Evolutionary conservation across 2,797 vertebrate species (phyloP).

Genomic region (Tenualosa ilisha): DNA sequence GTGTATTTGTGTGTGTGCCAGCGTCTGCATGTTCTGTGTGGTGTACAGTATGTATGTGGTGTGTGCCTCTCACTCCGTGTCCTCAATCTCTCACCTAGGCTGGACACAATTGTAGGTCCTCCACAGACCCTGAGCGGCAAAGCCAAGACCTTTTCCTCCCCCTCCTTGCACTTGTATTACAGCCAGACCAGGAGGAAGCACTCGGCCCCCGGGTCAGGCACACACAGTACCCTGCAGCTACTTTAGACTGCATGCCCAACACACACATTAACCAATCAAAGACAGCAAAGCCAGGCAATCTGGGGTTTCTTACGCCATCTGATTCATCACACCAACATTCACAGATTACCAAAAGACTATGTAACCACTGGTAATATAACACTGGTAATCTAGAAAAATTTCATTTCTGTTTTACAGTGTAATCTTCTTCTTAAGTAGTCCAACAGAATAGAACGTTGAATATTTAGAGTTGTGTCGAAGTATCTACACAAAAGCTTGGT

Average conservation of each 20-base stretch:
- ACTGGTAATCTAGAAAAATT: too few relatives aligned
- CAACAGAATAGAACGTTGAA: too few relatives aligned
- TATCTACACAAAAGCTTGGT: not conserved
- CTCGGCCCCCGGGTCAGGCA: conserved; percentile 73
- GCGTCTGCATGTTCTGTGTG: conserved; percentile 13
- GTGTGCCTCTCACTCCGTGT: conserved; percentile 38
- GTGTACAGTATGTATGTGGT: not conserved
- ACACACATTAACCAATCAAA: conserved; percentile 12
- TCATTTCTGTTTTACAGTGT: too few relatives aligned
- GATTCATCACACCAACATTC: not conserved
- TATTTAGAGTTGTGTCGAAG: not conserved
- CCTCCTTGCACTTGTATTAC: conserved; percentile 73
- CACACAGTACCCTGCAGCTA: conserved; percentile 26
- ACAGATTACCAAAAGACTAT: too few relatives aligned
- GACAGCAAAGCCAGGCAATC: not conserved
- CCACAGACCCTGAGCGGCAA: conserved; percentile 67
- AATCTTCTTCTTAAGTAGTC: too few relatives aligned
- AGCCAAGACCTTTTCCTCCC: conserved; percentile 75
- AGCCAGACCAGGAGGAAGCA: conserved; percentile 72
- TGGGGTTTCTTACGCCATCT: not conserved
- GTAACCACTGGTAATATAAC: not conserved
- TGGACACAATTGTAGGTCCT: conserved; percentile 75
- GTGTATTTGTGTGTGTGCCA: not conserved
- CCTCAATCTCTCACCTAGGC: conserved; percentile 61
- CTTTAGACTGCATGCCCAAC: not conserved